Percentiles rank a stretch among this genome's conserved stretches.
Conservation (phyloP, 2,113 vertebrate genomes). For the Puntigrus tetrazona region DNA sequence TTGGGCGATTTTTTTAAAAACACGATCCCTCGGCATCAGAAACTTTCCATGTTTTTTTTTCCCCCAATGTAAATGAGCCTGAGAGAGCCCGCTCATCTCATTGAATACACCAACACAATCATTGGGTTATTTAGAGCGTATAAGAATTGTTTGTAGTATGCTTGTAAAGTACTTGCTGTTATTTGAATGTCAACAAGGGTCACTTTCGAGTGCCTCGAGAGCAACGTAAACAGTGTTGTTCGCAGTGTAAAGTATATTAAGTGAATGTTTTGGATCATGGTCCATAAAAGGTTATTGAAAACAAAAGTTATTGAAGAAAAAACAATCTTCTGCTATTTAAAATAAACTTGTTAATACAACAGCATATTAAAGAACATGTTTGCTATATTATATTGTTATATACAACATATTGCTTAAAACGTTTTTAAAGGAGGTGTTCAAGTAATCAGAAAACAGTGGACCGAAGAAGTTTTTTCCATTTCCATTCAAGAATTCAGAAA, state of each 20-base stretch:
- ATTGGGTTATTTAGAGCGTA: background rate
- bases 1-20: background rate
- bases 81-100: background rate
- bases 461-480: too few relatives aligned
- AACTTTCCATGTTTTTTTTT: too few relatives aligned
- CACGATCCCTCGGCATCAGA: too few relatives aligned
- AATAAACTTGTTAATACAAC: background rate
- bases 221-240: background rate
- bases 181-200: background rate
- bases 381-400: too few relatives aligned
- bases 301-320: background rate
- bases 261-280: background rate
- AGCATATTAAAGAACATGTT: background rate
- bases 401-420: too few relatives aligned
- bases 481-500: too few relatives aligned
- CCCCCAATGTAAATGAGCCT: background rate
- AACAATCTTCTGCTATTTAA: background rate
- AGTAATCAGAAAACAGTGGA: too few relatives aligned
- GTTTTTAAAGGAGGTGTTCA: too few relatives aligned
- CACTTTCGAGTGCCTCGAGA: background rate
- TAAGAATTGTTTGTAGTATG: background rate
- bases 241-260: constrained; percentile 5
- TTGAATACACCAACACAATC: background rate
- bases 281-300: background rate
- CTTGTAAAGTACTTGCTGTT: background rate